Conservation (phyloP, 2,888 invertebrate species). For the Rhingia campestris region DNA sequence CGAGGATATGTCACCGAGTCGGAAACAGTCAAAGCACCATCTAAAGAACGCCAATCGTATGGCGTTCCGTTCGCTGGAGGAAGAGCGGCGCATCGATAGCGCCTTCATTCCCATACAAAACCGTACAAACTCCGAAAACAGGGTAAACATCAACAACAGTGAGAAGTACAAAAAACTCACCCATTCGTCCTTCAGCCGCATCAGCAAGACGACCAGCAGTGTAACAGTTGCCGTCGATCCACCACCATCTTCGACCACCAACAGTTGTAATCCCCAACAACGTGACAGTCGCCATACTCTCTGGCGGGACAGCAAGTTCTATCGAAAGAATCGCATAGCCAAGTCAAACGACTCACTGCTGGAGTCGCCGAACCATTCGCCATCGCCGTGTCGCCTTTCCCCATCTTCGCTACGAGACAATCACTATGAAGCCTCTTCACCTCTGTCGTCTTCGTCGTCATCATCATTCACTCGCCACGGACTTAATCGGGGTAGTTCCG, state of each 20-base stretch:
- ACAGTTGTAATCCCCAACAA: conserved; percentile 69
- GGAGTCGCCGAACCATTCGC: conserved; percentile 80
- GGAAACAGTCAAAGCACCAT: conserved; percentile 78
- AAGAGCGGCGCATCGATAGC: conserved; percentile 82
- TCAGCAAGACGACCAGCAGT: conserved; percentile 80
- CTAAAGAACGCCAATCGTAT: conserved; percentile 81
- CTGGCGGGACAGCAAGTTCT: conserved; percentile 82
- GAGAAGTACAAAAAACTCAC: conserved; percentile 83
- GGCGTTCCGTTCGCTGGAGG: conserved; percentile 82
- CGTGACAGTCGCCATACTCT: conserved; percentile 80
- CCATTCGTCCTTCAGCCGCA: conserved; percentile 81
- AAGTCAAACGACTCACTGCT: conserved; percentile 82
- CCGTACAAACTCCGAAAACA: conserved; percentile 82
- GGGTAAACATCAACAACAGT: conserved; percentile 81
- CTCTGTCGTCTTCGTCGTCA: conserved; percentile 77
- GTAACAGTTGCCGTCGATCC: conserved; percentile 75
- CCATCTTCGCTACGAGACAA: conserved; percentile 80
- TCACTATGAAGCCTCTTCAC: conserved; percentile 79
- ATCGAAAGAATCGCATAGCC: conserved; percentile 82
- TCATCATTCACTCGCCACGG: conserved; percentile 78
- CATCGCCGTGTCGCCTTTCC: conserved; percentile 77
- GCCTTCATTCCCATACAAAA: conserved; percentile 82
- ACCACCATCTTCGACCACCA: conserved; percentile 53
- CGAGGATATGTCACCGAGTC: conserved; percentile 82
- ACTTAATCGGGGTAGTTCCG: conserved; percentile 78